Conservation (phyloP, 2,888 invertebrate genomes). For the Tetrapedia diversipes region DNA sequence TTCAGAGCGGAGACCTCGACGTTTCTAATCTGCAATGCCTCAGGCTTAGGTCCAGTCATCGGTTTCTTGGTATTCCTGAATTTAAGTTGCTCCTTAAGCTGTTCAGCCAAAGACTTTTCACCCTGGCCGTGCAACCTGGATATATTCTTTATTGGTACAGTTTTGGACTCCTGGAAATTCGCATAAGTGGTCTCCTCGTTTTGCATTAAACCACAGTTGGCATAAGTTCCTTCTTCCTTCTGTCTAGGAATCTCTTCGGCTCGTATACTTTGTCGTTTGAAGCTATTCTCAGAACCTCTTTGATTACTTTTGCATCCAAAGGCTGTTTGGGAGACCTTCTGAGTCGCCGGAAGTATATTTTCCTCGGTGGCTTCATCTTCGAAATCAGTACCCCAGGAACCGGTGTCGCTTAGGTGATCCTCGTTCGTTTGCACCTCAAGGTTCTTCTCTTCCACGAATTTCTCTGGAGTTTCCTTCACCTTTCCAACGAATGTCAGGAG, state of each 20-base stretch:
- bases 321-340: conserved; percentile 16
- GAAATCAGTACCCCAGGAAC: conserved; percentile 81
- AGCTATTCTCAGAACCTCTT: not conserved
- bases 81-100: conserved; percentile 73
- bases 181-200: conserved; percentile 55
- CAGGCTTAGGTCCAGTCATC: conserved; percentile 63
- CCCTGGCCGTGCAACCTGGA: conserved; percentile 64
- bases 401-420: conserved; percentile 73
- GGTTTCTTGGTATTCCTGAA: conserved; percentile 67
- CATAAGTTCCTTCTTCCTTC: conserved; percentile 73
- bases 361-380: conserved; percentile 76
- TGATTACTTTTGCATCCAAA: not conserved
- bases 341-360: not conserved
- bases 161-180: conserved; percentile 57
- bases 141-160: conserved; percentile 52
- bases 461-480: conserved; percentile 74
- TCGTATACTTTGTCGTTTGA: not conserved
- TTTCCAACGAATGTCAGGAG: conserved; percentile 78
- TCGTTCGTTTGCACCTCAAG: conserved; percentile 51
- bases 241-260: conserved; percentile 14
- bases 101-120: conserved; percentile 70
- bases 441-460: conserved; percentile 67
- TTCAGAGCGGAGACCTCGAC: conserved; percentile 16
- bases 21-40: conserved; percentile 37
- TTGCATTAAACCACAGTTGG: conserved; percentile 69